Conservation (phyloP, 2,113 vertebrate species). For the Odontesthes bonariensis region DNA sequence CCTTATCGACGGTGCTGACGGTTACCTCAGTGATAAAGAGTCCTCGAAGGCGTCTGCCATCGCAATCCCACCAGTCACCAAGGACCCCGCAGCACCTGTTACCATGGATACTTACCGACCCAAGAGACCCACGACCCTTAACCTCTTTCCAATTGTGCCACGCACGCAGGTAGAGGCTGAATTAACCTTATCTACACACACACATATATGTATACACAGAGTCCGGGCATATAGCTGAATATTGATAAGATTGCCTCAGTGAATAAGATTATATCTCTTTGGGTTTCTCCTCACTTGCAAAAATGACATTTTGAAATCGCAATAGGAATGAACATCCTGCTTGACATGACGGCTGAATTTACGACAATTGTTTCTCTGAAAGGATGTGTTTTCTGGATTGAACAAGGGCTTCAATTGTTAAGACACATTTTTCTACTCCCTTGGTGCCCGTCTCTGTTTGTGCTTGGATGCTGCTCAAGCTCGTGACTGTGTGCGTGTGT, state of each 20-base stretch:
- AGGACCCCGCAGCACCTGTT: slow-evolving; percentile 79
- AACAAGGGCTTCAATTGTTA: slow-evolving; percentile 70
- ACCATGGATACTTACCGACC: slow-evolving; percentile 94
- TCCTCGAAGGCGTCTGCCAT: slow-evolving; percentile 72
- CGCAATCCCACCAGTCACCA: slow-evolving; percentile 64
- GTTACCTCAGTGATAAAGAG: slow-evolving; percentile 82
- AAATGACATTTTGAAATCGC: slow-evolving; percentile 1
- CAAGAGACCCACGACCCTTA: slow-evolving; percentile 96
- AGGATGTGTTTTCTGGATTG: slow-evolving; percentile 46
- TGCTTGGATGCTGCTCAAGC: slow-evolving; percentile 46
- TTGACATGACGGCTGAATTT: slow-evolving; percentile 41
- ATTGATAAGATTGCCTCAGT: slow-evolving; percentile 17
- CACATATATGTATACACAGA: slow-evolving; percentile 20
- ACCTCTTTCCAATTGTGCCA: slow-evolving; percentile 96
- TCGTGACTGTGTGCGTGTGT: slow-evolving; percentile 56
- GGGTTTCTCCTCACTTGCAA: neutral
- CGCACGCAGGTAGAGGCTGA: slow-evolving; percentile 90
- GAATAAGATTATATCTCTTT: neutral
- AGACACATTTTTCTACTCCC: slow-evolving; percentile 19
- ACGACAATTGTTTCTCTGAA: slow-evolving; percentile 39
- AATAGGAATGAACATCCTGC: neutral
- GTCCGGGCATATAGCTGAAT: slow-evolving; percentile 6
- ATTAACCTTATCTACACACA: neutral
- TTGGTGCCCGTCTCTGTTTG: slow-evolving; percentile 67
- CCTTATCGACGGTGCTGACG: slow-evolving; percentile 90